These are phyloP conservation scores for Sebastolobus altivelis DNA, from an alignment of 2,797 vertebrate species.

Conservation along the genomic window DNA sequence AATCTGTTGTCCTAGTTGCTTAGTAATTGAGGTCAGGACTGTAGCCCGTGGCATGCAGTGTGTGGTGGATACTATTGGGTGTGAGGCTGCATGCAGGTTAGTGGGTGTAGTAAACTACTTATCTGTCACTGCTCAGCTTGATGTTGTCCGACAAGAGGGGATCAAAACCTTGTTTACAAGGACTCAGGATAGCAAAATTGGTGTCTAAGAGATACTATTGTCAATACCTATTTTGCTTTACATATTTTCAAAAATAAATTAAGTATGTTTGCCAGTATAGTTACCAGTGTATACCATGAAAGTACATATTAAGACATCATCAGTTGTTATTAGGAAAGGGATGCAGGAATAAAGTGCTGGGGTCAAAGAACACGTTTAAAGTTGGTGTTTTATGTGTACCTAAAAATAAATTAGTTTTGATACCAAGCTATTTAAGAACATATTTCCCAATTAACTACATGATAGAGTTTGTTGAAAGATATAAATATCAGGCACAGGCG, in stretches of 20 bases:
- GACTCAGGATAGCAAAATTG: not conserved
- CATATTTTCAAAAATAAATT: not conserved
- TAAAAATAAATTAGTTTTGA: not conserved
- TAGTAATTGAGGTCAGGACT: slow-evolving; percentile 31
- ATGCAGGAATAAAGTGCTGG: not conserved
- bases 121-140: not conserved
- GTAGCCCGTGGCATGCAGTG: not conserved
- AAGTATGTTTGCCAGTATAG: not conserved
- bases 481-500: not conserved
- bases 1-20: slow-evolving; percentile 5
- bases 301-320: not conserved
- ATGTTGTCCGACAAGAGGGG: not conserved
- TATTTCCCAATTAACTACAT: not conserved
- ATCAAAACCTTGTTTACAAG: not conserved
- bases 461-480: not conserved
- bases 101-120: slow-evolving; percentile 6
- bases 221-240: not conserved
- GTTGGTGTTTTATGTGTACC: not conserved
- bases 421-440: not conserved
- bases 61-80: slow-evolving; percentile 2
- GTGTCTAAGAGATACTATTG: not conserved
- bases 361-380: not conserved
- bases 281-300: not conserved
- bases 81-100: slow-evolving; percentile 3
- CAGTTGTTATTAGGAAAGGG: not conserved